phyloP scores from a whole-genome alignment of 1,140 invertebrate species.

The Listronotus oregonensis region DNA sequence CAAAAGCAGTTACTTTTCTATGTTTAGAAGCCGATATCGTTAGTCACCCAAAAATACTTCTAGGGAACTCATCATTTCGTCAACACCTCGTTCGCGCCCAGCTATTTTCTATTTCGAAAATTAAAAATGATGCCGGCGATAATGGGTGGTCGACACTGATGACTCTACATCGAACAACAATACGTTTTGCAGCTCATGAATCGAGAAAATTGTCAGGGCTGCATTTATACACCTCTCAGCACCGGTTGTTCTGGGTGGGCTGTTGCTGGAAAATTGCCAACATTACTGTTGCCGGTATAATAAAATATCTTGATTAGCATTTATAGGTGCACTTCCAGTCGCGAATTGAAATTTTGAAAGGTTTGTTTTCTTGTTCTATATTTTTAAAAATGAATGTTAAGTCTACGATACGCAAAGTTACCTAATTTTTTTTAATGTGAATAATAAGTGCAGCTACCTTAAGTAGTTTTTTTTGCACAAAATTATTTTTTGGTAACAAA shows the following conservation, averaged over 20 bases:
- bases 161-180: constrained; percentile 38
- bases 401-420: no score
- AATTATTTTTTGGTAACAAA: no score
- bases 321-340: neutral
- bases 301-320: constrained; percentile 9
- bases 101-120: constrained; percentile 38
- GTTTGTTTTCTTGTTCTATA: no score
- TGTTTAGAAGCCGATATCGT: constrained; percentile 33
- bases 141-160: constrained; percentile 47
- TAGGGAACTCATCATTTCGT: constrained; percentile 39
- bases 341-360: neutral
- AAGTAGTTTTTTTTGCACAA: no score
- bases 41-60: constrained; percentile 32
- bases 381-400: no score
- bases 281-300: neutral
- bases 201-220: constrained; percentile 42
- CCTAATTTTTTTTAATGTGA: no score
- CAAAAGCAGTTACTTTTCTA: constrained; percentile 31
- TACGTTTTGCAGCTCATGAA: constrained; percentile 45
- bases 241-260: constrained; percentile 46
- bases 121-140: constrained; percentile 34
- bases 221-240: constrained; percentile 50
- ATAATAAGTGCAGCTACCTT: no score
- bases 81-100: constrained; percentile 36
- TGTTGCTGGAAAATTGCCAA: constrained; percentile 13